A percentile compares a stretch with the other conserved stretches of the same genome.
Conservation (phyloP, 1,140 invertebrate species). For the Pseudomyrmex pallidus region DNA sequence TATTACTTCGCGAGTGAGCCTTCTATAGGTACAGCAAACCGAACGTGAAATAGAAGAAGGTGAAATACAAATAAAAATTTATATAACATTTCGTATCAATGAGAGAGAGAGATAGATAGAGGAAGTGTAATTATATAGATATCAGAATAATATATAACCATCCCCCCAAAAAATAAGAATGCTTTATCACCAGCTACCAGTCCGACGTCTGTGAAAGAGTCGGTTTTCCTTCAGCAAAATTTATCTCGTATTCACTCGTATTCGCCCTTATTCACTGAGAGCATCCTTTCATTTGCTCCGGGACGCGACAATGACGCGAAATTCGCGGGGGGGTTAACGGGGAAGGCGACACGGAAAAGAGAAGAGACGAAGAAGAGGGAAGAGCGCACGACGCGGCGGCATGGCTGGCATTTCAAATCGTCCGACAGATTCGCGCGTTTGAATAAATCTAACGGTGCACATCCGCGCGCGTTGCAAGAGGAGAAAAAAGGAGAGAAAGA, state of each 20-base stretch:
- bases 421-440: constrained; percentile 63
- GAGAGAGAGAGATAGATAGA: no score
- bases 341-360: background rate
- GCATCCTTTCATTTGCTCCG: constrained; percentile 18
- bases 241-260: background rate
- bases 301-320: background rate
- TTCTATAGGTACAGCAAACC: background rate
- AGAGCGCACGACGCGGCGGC: background rate
- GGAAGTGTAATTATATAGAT: no score
- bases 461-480: constrained; percentile 39
- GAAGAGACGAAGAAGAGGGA: background rate
- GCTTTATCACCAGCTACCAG: background rate
- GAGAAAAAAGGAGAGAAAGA: constrained; percentile 13
- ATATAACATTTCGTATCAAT: no score
- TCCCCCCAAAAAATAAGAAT: background rate
- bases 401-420: constrained; percentile 55
- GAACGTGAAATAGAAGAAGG: background rate
- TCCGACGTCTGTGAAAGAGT: background rate
- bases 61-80: background rate
- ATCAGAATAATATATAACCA: no score
- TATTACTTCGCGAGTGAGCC: background rate
- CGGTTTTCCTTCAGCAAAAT: constrained; percentile 12
- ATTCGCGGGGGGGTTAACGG: background rate
- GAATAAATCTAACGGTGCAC: constrained; percentile 73
- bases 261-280: background rate